Conservation (phyloP, 2,797 vertebrate species). For the Gallinago solitaria region DNA sequence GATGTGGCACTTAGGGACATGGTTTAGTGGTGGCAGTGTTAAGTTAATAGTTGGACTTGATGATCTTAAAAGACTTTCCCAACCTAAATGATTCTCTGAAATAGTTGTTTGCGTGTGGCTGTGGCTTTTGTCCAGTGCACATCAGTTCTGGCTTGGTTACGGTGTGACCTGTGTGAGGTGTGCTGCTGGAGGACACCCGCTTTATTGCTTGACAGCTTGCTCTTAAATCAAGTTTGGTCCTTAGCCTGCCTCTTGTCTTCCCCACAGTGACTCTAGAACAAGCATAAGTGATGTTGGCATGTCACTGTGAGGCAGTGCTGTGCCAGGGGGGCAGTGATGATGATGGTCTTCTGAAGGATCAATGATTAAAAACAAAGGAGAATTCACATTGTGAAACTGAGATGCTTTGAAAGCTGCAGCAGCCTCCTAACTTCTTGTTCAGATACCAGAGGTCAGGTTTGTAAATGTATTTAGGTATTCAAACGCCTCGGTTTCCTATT, state of each 20-base stretch:
- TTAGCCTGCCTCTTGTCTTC: neutral
- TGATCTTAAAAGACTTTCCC: neutral
- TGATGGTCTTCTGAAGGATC: neutral
- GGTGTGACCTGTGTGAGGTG: neutral
- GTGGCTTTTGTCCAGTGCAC: fast-evolving
- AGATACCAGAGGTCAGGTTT: neutral
- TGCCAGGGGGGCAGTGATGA: fast-evolving
- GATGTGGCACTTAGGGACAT: too few species aligned
- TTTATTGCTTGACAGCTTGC: neutral
- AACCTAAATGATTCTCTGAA: neutral
- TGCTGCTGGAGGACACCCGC: fast-evolving
- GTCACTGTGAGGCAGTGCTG: neutral
- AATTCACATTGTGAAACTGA: neutral
- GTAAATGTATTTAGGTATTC: neutral
- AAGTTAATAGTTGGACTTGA: neutral
- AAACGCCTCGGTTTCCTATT: neutral
- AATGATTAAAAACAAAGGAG: neutral
- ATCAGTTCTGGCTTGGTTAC: neutral
- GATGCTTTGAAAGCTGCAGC: neutral
- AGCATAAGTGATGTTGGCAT: neutral
- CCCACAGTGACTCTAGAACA: neutral
- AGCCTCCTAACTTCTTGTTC: neutral
- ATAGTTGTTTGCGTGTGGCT: fast-evolving
- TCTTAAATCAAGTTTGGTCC: neutral
- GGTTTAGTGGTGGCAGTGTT: neutral